Conservation (phyloP, 2,113 vertebrate species). For the Kryptolebias marmoratus region DNA sequence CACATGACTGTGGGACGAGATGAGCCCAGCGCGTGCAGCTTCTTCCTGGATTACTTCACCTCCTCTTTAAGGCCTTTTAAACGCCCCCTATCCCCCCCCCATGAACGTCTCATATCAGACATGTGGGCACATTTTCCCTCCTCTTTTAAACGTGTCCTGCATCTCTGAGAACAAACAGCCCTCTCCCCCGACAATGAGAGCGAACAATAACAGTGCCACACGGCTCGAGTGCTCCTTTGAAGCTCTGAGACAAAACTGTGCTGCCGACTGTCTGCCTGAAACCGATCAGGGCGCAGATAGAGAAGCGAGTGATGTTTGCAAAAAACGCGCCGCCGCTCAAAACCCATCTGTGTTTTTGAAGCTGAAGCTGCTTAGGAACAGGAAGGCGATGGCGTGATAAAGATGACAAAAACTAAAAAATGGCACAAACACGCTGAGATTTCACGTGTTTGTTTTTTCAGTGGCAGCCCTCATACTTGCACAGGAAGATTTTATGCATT, state of each 20-base stretch:
- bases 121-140: slow-evolving; percentile 42
- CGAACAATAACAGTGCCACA: slow-evolving; percentile 60
- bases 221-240: slow-evolving; percentile 66
- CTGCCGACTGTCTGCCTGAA: slow-evolving; percentile 47
- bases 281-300: slow-evolving; percentile 59
- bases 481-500: not conserved
- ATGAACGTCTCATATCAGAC: slow-evolving; percentile 22
- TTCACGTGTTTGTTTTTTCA: slow-evolving; percentile 59
- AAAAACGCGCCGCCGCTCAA: slow-evolving; percentile 40
- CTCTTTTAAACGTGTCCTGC: slow-evolving; percentile 31
- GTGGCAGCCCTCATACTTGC: slow-evolving; percentile 44
- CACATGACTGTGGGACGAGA: no score
- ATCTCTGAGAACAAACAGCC: slow-evolving; percentile 20
- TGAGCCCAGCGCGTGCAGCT: not conserved
- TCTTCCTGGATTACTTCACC: slow-evolving; percentile 26
- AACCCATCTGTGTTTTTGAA: slow-evolving; percentile 44
- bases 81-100: not conserved
- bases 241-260: slow-evolving; percentile 41
- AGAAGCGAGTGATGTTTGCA: slow-evolving; percentile 44
- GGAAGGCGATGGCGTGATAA: slow-evolving; percentile 66
- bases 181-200: slow-evolving; percentile 43
- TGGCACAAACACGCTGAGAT: slow-evolving; percentile 32
- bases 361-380: slow-evolving; percentile 51
- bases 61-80: not conserved
- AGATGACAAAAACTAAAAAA: slow-evolving; percentile 59